Conservation (phyloP, 1,140 invertebrate genomes). For the Brachionus koreanus region DNA sequence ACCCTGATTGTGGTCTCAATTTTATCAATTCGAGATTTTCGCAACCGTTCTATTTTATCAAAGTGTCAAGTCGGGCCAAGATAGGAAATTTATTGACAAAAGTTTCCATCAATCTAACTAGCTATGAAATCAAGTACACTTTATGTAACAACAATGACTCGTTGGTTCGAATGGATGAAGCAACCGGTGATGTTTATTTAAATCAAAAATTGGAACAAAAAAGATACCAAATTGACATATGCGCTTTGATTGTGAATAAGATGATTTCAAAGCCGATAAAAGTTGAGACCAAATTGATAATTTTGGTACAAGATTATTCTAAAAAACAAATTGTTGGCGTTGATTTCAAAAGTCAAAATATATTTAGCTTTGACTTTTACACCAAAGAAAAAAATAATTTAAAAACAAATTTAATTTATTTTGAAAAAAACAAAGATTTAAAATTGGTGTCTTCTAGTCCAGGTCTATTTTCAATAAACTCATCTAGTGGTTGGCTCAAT, state of each 20-base stretch:
- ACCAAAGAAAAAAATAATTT: not conserved
- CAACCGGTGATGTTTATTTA: not conserved
- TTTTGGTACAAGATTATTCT: not conserved
- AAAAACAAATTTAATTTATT: not conserved
- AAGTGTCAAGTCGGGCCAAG: not conserved
- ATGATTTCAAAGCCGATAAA: not conserved
- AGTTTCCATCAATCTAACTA: not conserved
- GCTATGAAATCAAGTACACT: not conserved
- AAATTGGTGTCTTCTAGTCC: not conserved
- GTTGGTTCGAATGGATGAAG: not conserved
- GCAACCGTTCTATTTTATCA: not conserved
- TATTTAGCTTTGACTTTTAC: not conserved
- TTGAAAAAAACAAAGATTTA: not conserved
- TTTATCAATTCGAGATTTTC: not conserved
- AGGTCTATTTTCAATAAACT: not conserved
- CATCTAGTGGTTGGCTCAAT: not conserved
- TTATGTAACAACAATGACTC: not conserved
- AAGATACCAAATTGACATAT: not conserved
- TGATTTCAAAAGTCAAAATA: not conserved
- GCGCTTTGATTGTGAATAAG: not conserved
- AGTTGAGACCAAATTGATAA: not conserved
- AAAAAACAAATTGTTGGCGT: not conserved
- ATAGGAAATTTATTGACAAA: not conserved
- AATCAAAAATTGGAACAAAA: not conserved
- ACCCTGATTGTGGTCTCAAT: not conserved